Percentiles rank a stretch among this genome's conserved stretches.
phyloP scores from a whole-genome alignment of 2,797 vertebrate species.

The Podarcis siculus region DNA sequence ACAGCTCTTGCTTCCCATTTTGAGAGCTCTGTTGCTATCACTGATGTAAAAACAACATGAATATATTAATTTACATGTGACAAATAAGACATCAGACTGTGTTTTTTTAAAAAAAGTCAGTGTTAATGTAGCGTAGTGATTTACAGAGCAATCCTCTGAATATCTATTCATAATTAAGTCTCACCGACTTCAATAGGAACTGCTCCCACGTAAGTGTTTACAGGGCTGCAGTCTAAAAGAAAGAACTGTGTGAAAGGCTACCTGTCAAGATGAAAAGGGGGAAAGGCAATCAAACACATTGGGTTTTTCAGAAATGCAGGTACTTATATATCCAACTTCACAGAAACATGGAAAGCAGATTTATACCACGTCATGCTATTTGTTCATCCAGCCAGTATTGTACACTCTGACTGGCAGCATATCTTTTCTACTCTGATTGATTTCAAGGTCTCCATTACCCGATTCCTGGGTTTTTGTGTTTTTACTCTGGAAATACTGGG shows the following conservation, averaged over 20 bases:
- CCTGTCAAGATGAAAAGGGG: background rate
- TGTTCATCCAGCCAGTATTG: background rate
- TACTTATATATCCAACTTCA: background rate
- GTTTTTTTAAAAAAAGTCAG: too few species aligned
- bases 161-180: background rate
- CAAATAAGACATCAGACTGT: background rate
- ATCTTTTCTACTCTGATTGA: background rate
- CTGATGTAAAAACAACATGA: background rate
- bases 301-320: background rate
- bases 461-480: background rate
- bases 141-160: background rate
- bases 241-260: background rate
- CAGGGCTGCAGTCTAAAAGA: background rate
- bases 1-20: constrained; percentile 6
- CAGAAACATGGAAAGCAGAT: background rate
- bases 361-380: background rate
- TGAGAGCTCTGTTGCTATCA: background rate
- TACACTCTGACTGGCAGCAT: background rate
- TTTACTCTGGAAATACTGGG: background rate
- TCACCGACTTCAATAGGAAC: background rate
- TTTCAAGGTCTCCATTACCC: background rate
- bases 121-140: background rate
- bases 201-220: background rate
- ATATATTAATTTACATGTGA: background rate
- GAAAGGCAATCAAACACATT: background rate